Conservation (phyloP, 2,113 vertebrate species). For the Cynopterus brachyotis region DNA sequence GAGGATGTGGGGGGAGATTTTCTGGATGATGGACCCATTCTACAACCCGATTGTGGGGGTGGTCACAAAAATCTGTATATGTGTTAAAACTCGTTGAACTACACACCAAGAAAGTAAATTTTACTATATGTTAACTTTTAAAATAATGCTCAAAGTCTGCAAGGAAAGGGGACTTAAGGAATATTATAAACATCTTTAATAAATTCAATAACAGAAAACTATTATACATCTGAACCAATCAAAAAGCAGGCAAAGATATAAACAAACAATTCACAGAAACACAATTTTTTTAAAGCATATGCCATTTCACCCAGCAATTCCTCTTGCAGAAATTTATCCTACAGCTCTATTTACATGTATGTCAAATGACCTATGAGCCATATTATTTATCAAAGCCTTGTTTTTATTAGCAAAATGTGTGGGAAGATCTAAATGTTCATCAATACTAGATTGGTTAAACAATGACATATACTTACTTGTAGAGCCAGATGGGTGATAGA, state of each 20-base stretch:
- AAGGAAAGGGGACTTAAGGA: neutral
- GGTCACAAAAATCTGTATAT: neutral
- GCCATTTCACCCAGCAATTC: neutral
- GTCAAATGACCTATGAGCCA: neutral
- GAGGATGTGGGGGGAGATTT: neutral
- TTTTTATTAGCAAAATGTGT: neutral
- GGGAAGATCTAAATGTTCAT: neutral
- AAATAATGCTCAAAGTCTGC: constrained; percentile 23
- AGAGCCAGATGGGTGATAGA: no score
- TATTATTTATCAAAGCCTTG: neutral
- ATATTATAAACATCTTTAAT: neutral
- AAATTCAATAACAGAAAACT: neutral
- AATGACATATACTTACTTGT: no score
- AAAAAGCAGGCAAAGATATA: neutral
- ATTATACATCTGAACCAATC: neutral
- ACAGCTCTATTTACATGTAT: neutral
- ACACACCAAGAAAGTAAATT: neutral
- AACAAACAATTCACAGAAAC: neutral
- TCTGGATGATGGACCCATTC: neutral
- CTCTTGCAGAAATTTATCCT: neutral
- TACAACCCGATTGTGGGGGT: neutral
- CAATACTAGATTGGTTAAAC: neutral
- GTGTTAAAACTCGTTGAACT: neutral
- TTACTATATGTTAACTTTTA: neutral
- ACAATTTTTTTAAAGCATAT: neutral